Conservation (phyloP, 1,140 invertebrate genomes). For the Diorhabda elongata region DNA sequence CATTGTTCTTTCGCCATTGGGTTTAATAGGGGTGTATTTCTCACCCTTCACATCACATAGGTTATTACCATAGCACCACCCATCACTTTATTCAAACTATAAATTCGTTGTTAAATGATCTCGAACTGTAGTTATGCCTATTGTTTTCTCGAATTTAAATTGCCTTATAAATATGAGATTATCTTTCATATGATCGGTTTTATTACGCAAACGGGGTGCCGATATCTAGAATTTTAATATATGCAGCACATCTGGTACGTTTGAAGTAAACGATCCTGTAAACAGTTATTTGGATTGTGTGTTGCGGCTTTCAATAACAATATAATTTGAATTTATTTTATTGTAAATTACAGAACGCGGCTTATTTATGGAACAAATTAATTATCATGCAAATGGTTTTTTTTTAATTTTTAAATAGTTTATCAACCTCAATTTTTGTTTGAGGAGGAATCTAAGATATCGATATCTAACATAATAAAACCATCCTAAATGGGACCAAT, state of each 20-base stretch:
- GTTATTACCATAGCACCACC: conserved; percentile 11
- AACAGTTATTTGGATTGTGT: not conserved
- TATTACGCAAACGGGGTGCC: conserved; percentile 23
- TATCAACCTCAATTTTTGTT: too few species aligned
- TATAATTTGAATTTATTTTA: too few species aligned
- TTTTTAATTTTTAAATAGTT: too few species aligned
- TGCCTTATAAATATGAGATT: conserved; percentile 41
- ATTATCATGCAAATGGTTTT: too few species aligned
- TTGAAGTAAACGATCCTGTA: conserved; percentile 10
- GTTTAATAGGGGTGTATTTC: not conserved
- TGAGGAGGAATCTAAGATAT: too few species aligned
- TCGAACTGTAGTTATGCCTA: conserved; percentile 23
- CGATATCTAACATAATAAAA: too few species aligned
- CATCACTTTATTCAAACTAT: conserved; percentile 20
- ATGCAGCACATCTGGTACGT: conserved; percentile 25
- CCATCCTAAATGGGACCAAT: too few species aligned
- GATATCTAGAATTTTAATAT: conserved; percentile 9
- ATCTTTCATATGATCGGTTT: conserved; percentile 29
- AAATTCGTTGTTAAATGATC: conserved; percentile 22
- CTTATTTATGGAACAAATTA: too few species aligned
- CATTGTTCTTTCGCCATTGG: not conserved
- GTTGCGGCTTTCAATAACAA: not conserved
- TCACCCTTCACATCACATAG: conserved; percentile 1
- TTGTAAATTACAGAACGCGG: too few species aligned
- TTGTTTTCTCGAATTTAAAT: conserved; percentile 41